Conservation (phyloP, 2,888 invertebrate species). For the Tricholauxania praeusta region DNA sequence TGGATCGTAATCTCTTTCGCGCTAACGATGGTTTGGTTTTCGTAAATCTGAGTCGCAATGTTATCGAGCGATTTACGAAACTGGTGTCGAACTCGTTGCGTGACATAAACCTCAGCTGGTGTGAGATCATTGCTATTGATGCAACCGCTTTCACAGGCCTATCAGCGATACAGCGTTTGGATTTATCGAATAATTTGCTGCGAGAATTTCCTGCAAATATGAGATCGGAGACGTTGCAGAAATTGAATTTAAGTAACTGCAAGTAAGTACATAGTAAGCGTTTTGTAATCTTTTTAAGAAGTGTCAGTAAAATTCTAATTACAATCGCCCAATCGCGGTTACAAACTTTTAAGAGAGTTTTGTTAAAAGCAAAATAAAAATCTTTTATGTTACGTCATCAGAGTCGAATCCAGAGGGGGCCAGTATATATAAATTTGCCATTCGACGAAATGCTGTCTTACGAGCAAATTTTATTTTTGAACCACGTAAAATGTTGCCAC, state of each 20-base stretch:
- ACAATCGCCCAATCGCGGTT: too few species aligned
- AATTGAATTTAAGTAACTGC: constrained; percentile 70
- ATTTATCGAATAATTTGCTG: constrained; percentile 77
- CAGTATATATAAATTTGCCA: too few species aligned
- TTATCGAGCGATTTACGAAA: constrained; percentile 72
- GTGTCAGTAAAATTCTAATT: neutral
- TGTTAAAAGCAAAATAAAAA: too few species aligned
- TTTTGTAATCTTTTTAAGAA: constrained; percentile 1
- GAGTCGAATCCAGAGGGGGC: too few species aligned
- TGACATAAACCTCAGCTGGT: constrained; percentile 74
- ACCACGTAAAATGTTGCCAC: neutral
- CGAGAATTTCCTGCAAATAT: constrained; percentile 74
- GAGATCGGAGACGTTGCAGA: constrained; percentile 73
- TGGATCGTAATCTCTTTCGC: constrained; percentile 73
- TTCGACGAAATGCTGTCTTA: too few species aligned
- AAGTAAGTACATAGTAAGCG: constrained; percentile 56
- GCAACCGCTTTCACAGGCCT: constrained; percentile 71
- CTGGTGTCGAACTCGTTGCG: constrained; percentile 73
- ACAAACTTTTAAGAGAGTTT: too few species aligned
- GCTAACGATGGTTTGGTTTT: constrained; percentile 73
- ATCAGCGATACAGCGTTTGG: constrained; percentile 72
- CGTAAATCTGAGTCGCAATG: constrained; percentile 77
- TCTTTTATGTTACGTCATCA: too few species aligned
- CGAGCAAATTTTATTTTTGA: neutral
- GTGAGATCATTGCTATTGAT: constrained; percentile 74